A percentile compares a stretch with the other conserved stretches of the same genome.
These are phyloP conservation scores for Bufo gargarizans DNA, from an alignment of 2,113 vertebrate genomes.

Conservation along the genomic window DNA sequence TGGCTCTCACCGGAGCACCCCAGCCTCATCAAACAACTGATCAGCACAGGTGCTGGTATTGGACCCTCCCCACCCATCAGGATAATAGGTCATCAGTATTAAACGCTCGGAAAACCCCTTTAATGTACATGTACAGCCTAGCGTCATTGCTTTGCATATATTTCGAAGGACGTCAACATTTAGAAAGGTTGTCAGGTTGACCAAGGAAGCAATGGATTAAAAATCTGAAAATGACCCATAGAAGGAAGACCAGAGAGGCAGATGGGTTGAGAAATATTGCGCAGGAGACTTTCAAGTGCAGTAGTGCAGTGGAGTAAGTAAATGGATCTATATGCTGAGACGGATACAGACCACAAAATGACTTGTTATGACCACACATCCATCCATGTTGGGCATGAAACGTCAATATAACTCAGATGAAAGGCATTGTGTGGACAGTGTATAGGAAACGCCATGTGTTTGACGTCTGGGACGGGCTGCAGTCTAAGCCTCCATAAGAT, in stretches of 20 bases:
- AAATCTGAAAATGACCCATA: neutral
- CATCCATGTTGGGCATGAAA: neutral
- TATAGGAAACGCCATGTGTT: constrained; percentile 40
- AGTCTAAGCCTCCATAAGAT: constrained; percentile 61
- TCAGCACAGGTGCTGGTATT: no score
- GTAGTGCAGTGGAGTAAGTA: neutral
- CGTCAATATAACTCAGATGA: neutral
- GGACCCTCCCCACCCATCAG: no score
- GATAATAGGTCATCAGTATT: no score
- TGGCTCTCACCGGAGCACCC: no score
- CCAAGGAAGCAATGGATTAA: neutral
- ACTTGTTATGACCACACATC: neutral
- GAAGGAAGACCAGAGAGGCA: neutral
- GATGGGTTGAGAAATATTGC: neutral
- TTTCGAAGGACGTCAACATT: no score
- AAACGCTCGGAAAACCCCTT: no score
- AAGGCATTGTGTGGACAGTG: neutral
- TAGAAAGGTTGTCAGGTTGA: neutral
- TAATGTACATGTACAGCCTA: no score
- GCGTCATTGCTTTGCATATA: no score
- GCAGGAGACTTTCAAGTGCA: neutral
- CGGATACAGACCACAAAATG: neutral
- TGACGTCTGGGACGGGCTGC: constrained; percentile 47
- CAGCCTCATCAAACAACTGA: no score
- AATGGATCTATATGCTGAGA: neutral